Conservation (phyloP, 2,888 invertebrate species). For the Pachymerium ferrugineum region DNA sequence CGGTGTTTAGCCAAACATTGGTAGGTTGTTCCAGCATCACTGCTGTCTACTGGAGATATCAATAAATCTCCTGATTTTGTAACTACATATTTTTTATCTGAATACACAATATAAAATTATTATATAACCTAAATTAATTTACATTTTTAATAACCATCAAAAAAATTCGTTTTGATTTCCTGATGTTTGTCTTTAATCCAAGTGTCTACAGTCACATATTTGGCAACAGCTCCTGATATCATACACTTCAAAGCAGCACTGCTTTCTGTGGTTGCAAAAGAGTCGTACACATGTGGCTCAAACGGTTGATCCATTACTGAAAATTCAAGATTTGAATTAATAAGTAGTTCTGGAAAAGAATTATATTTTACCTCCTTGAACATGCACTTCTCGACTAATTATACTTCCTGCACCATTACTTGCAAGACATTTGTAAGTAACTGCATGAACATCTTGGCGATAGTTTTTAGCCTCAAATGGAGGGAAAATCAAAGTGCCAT, state of each 20-base stretch:
- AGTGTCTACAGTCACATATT: not conserved
- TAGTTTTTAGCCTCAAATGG: not conserved
- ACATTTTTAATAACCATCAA: not conserved
- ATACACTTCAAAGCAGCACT: not conserved
- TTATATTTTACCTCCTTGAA: not conserved
- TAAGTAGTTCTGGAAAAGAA: no score
- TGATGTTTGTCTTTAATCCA: not conserved
- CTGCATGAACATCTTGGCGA: not conserved
- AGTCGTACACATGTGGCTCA: not conserved
- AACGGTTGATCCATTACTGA: conserved; percentile 1
- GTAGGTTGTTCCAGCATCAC: not conserved
- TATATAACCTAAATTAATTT: not conserved
- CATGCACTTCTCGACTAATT: not conserved
- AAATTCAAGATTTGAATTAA: no score
- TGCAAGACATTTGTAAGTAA: not conserved
- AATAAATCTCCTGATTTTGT: not conserved
- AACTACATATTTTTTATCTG: not conserved
- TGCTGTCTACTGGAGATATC: not conserved
- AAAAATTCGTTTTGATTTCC: not conserved
- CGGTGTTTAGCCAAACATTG: not conserved
- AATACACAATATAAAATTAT: no score
- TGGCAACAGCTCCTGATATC: not conserved
- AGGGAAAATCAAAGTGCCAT: not conserved
- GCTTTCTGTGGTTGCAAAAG: not conserved
- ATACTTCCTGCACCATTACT: not conserved